phyloP scores from a whole-genome alignment of 1,140 invertebrate species.

The Mizuhopecten yessoensis region DNA sequence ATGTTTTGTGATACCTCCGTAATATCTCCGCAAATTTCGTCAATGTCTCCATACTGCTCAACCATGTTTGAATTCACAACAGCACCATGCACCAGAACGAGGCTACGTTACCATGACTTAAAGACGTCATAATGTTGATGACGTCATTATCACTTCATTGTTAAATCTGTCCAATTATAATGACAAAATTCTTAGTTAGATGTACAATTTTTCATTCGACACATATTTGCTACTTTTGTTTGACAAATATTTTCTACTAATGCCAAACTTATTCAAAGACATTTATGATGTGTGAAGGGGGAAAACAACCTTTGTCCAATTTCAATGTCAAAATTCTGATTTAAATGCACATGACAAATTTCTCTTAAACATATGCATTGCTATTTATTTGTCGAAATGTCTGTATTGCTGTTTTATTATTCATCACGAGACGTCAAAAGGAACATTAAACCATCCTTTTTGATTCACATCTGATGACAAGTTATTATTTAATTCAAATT shows the following conservation, averaged over 20 bases:
- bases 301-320: no score
- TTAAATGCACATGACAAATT: background rate
- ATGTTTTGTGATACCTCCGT: background rate
- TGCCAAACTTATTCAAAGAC: no score
- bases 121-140: background rate
- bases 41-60: background rate
- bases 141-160: background rate
- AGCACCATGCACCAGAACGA: background rate
- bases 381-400: no score
- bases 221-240: no score
- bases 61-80: background rate
- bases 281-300: no score
- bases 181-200: no score
- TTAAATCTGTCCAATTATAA: background rate
- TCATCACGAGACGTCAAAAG: background rate
- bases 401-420: background rate
- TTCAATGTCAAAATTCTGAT: no score
- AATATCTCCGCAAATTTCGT: no score
- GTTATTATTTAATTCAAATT: background rate
- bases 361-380: background rate
- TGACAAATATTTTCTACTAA: no score
- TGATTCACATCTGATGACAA: background rate
- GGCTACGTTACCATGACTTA: background rate
- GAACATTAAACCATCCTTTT: background rate
- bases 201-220: no score